Conservation (phyloP, 2,113 vertebrate genomes). For the Thryonomys swinderianus region DNA sequence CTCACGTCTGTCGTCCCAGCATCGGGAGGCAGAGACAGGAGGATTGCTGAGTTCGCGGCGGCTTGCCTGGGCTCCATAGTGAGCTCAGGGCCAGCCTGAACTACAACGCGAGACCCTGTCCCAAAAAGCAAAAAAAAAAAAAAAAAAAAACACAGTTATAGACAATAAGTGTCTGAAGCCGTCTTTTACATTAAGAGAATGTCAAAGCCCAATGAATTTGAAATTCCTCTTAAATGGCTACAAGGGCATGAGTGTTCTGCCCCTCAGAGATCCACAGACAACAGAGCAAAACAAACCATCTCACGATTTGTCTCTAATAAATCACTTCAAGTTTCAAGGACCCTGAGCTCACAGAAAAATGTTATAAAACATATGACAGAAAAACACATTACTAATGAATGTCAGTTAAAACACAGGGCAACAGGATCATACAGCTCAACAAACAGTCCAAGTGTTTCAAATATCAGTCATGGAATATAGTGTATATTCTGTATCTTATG, state of each 20-base stretch:
- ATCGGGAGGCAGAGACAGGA: too few species aligned
- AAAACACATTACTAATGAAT: not conserved
- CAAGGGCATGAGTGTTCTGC: not conserved
- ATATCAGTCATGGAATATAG: not conserved
- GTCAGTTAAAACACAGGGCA: not conserved
- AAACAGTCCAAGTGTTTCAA: not conserved
- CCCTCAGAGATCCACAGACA: not conserved
- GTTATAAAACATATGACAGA: not conserved
- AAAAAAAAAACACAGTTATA: too few species aligned
- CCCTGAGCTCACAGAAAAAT: not conserved
- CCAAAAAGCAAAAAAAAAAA: too few species aligned
- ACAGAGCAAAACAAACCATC: not conserved
- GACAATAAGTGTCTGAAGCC: not conserved
- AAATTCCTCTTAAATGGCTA: slow-evolving; percentile 9
- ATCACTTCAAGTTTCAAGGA: not conserved
- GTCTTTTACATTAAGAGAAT: not conserved
- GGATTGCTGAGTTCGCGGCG: too few species aligned
- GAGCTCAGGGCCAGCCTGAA: too few species aligned
- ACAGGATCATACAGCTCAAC: not conserved
- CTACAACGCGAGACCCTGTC: too few species aligned
- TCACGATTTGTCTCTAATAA: not conserved
- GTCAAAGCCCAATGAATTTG: slow-evolving; percentile 24
- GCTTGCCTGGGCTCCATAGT: too few species aligned
- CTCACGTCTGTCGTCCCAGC: too few species aligned
- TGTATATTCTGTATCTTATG: not conserved